A percentile compares a stretch with the other conserved stretches of the same genome.
Conservation (phyloP, 2,888 invertebrate genomes). For the Mesochorus sp. region DNA sequence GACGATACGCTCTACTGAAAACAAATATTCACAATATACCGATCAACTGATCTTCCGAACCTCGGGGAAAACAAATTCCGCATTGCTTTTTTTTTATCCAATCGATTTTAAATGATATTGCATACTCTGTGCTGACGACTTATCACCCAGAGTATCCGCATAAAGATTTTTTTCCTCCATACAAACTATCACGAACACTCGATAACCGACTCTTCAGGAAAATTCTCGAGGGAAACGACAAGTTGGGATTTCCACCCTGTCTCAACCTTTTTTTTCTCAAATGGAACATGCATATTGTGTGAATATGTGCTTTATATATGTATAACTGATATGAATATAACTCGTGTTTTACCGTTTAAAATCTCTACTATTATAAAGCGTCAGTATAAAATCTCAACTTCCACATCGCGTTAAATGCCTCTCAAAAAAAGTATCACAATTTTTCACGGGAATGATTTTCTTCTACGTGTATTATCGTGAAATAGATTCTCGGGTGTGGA, state of each 20-base stretch:
- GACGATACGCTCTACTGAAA: not conserved
- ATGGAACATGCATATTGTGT: too few relatives aligned
- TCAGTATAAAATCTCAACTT: too few relatives aligned
- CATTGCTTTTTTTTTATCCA: not conserved
- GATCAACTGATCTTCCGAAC: slow-evolving; percentile 13
- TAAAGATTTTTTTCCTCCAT: not conserved
- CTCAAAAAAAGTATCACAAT: too few relatives aligned
- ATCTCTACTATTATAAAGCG: too few relatives aligned
- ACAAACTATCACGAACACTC: not conserved
- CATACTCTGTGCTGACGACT: not conserved
- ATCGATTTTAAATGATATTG: too few relatives aligned
- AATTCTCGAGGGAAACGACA: slow-evolving; percentile 7
- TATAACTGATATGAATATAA: too few relatives aligned
- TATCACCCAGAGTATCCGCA: not conserved
- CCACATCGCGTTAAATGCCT: too few relatives aligned
- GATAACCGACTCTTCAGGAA: not conserved
- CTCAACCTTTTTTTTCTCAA: too few relatives aligned
- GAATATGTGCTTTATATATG: too few relatives aligned
- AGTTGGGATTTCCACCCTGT: not conserved
- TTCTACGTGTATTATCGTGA: not conserved
- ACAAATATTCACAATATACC: not conserved
- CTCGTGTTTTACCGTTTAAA: too few relatives aligned
- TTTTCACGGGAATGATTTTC: too few relatives aligned
- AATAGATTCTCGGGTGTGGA: slow-evolving; percentile 7
- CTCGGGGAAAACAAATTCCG: not conserved